A percentile compares a stretch with the other conserved stretches of the same genome.
Conservation (phyloP, 2,113 vertebrate species). For the Anhinga rufa region DNA sequence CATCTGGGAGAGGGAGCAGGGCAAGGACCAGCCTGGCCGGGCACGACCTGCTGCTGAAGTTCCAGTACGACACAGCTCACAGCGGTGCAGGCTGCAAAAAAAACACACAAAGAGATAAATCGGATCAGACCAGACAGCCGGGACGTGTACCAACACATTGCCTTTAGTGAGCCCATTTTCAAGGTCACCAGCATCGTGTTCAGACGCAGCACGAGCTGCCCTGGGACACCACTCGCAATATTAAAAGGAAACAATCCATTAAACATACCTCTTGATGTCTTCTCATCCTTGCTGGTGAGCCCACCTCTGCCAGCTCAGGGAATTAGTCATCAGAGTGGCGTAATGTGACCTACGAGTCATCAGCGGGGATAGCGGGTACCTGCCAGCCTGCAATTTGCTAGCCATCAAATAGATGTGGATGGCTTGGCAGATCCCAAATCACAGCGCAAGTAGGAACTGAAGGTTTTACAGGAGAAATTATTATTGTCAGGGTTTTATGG, state of each 20-base stretch:
- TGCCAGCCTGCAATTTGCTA: not conserved
- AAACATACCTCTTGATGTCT: not conserved
- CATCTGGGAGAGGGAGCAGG: not conserved
- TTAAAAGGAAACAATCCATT: not conserved
- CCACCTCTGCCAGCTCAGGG: not conserved
- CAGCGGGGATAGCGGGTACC: not conserved
- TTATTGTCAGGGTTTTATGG: constrained; percentile 55
- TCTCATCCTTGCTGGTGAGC: not conserved
- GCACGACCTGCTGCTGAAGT: not conserved
- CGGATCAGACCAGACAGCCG: fast-evolving
- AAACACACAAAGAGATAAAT: fast-evolving
- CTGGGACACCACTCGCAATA: not conserved
- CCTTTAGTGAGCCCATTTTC: fast-evolving
- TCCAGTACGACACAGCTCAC: fast-evolving
- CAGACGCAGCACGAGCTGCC: not conserved
- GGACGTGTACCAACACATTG: fast-evolving
- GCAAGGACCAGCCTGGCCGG: not conserved
- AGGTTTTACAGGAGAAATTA: constrained; percentile 48
- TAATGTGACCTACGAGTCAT: fast-evolving
- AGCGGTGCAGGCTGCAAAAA: not conserved
- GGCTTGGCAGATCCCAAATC: constrained; percentile 34
- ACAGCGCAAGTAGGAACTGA: constrained; percentile 13
- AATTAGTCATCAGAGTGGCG: not conserved
- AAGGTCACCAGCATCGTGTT: not conserved
- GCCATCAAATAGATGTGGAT: not conserved